phyloP scores from a whole-genome alignment of 2,888 invertebrate species.

The Pammene fasciana region DNA sequence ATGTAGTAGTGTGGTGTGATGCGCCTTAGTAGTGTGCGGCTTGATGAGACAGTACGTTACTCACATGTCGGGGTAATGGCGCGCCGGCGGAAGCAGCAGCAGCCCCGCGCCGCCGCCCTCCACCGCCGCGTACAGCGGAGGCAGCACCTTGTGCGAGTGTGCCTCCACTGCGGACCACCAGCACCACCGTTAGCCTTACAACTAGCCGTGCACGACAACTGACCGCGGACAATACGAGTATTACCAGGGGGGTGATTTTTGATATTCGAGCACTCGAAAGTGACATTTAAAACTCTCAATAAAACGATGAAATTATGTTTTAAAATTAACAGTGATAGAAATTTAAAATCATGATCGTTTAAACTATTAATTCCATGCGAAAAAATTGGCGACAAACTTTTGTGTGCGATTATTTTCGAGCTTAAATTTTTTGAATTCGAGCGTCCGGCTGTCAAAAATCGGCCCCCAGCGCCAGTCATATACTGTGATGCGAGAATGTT shows the following conservation, averaged over 20 bases:
- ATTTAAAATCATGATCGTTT: too few species aligned
- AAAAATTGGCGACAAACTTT: too few species aligned
- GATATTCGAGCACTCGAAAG: too few species aligned
- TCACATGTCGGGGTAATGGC: conserved; percentile 65
- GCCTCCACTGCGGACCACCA: conserved; percentile 72
- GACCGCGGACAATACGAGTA: conserved; percentile 29
- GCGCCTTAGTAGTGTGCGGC: neutral
- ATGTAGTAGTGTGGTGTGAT: neutral
- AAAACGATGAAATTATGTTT: too few species aligned
- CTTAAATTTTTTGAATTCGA: too few species aligned
- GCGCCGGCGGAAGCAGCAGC: conserved; percentile 63
- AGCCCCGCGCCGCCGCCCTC: conserved; percentile 59
- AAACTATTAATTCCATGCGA: too few species aligned
- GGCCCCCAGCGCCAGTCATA: neutral
- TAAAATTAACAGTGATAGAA: too few species aligned
- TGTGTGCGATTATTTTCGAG: too few species aligned
- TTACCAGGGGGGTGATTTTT: too few species aligned
- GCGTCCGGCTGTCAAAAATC: too few species aligned
- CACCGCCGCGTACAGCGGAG: conserved; percentile 78
- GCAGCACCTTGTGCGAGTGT: conserved; percentile 75
- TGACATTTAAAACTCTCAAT: too few species aligned
- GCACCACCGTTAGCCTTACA: conserved; percentile 45
- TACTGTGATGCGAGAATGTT: neutral
- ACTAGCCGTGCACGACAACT: conserved; percentile 27
- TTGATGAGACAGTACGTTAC: conserved; percentile 50